Base-by-base conservation (phyloP, 2,888 invertebrate genomes). In the Apamea crenata region DNA sequence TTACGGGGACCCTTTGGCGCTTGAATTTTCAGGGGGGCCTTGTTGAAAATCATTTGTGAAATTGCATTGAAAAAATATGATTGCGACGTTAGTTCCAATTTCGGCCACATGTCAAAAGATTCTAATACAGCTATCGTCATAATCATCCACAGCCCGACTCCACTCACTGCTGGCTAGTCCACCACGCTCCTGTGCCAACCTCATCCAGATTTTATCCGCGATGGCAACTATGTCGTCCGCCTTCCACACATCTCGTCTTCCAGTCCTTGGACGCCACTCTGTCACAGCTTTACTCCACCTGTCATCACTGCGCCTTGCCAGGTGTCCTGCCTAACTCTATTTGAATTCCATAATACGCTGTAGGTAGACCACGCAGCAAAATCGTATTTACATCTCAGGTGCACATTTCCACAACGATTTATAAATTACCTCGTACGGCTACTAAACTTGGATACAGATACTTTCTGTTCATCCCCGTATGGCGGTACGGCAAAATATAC, bases 401-500 rank as follows among this genome's bases (percentile, higher is more conserved):
- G 5, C 3, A 73, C 18, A 21, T 47, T 65, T 70, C 32, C 18
- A 47, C 3, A 32, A 66, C n/a, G 7, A 47, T 5, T 25, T n/a
- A 40, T 36, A 78, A 67, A 69, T 78, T 16, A 50, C 79, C 29
- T 36, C 32, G 25, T 25, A 29, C 12, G 44, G 36, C 14, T 6
- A 47, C 25, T 47, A 71, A 80, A 80, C 68, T 10, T 29, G 4
- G 0, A 18, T 21, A n/a, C 3, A 29, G 1, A 67, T 50, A 63
- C 8, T 21, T 69, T 63, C 5, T 56, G 36, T 70, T 18, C 47
- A 70, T 40, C 29, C 4, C n/a, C 1, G 14, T 65, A 21, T n/a
- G 29, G n/a, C 59, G 59, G n/a, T n/a, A 32, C 25, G 12, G 32
- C 32, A 72, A 66, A 66, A 66, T 80, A 40, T 47, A 40, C 25